Evolutionary conservation across 2,888 invertebrate species (phyloP), one percentile per base, ranked within the genome.

Genomic region (Lottia gigantea): DNA sequence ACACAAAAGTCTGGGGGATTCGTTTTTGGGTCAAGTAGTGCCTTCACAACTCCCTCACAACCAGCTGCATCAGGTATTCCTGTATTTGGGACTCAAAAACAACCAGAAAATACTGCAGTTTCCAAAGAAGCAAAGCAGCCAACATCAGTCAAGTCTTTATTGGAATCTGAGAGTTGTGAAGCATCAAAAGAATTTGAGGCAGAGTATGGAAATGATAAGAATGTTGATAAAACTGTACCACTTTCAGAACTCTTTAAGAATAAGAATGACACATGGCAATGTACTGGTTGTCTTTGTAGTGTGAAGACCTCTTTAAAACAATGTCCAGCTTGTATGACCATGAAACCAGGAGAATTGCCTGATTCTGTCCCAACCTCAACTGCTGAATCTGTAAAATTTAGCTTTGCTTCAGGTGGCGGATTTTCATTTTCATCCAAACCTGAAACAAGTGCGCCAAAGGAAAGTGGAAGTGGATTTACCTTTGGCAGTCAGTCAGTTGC

Each of bases 211-310:
- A 11, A 40, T 40, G 40, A 8, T 8, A 40, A 40, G 40, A 40
- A 40, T 11, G 1, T 6, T 6, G 40, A 40, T 40, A 40, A 55
- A 55, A 14, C 23, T 11, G 55, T 55, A 8, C 23, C 77, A 12
- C 77, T 89, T 65, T 76, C 86, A 19, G 85, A 86, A 15, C 67
- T 87, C 79, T 92, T 92, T 77, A 92, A 92, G 80, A 90, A 90
- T 2, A 85, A 90, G 0, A 82, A 87, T 26, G 91, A 90, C 65
- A 90, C 91, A 25, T 94, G 94, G 94, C 92, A 92, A 78, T 94
- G 94, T 86, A 87, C 90, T 0, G 89, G 88, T 25, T 94, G 94
- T 83, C 89, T 92, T 87, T 88, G 93, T 16, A 88, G 90, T 61
- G 93, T 93, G 83, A 87, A 90, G 12, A 76, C 71, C 6, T 76